Percentiles rank a stretch among this genome's conserved stretches.
These are phyloP conservation scores for Psilanteris sp. DNA, from an alignment of 1,140 invertebrate species.

Conservation along the genomic window DNA sequence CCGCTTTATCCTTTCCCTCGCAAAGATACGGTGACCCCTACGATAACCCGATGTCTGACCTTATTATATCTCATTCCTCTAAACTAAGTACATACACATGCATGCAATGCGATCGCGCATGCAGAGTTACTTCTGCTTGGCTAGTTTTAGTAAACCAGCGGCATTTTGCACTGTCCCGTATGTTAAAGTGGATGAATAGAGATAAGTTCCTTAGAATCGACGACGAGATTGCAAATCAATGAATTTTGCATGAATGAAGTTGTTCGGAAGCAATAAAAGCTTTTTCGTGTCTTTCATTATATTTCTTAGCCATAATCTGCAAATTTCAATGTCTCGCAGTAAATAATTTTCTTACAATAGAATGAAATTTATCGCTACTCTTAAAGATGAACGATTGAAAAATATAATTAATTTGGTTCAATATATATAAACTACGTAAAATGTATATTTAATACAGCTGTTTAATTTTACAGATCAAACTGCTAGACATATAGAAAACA, in stretches of 20 bases:
- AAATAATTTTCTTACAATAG: no score
- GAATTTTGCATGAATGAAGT: slow-evolving; percentile 67
- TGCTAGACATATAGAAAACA: no score
- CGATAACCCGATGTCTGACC: slow-evolving; percentile 74
- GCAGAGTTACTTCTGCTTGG: slow-evolving; percentile 43
- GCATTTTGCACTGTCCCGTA: slow-evolving; percentile 24
- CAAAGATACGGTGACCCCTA: slow-evolving; percentile 67
- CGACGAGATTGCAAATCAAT: slow-evolving; percentile 60
- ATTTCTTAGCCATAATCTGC: no score
- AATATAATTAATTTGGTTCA: no score
- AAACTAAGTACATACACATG: slow-evolving; percentile 44
- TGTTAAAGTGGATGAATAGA: slow-evolving; percentile 26
- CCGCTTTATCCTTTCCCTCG: slow-evolving; percentile 69
- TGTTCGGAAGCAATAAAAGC: slow-evolving; percentile 4
- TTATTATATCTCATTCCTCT: slow-evolving; percentile 73
- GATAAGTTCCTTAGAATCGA: slow-evolving; percentile 49
- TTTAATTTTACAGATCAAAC: no score
- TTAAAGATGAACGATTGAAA: no score
- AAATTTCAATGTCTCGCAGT: no score
- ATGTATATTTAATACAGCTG: no score
- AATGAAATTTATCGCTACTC: no score
- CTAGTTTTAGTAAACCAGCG: slow-evolving; percentile 19
- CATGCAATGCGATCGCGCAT: slow-evolving; percentile 14
- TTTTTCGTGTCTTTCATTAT: slow-evolving; percentile 1
- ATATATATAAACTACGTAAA: no score